phyloP scores from a whole-genome alignment of 1,140 invertebrate genomes.

The Antheraea pernyi region DNA sequence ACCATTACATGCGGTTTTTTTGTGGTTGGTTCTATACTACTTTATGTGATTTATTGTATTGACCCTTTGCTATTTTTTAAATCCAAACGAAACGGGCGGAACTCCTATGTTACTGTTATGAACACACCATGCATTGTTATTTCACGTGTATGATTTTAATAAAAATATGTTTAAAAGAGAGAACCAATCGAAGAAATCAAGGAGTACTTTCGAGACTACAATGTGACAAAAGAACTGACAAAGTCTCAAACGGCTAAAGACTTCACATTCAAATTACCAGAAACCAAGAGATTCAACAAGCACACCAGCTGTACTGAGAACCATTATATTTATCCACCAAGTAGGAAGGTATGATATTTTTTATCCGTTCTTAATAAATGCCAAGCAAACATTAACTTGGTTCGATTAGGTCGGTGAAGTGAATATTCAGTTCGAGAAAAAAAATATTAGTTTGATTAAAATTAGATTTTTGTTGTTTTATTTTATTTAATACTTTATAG shows the following conservation, averaged over 20 bases:
- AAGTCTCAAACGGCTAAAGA: conserved; percentile 48
- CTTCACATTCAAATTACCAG: conserved; percentile 42
- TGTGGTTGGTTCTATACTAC: no score
- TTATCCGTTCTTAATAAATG: background rate
- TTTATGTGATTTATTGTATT: no score
- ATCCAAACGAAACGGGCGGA: no score
- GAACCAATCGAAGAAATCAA: conserved; percentile 33
- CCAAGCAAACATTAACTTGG: background rate
- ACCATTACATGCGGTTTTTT: no score
- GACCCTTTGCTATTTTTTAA: no score
- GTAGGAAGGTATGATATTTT: conserved; percentile 44
- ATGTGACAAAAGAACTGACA: conserved; percentile 39
- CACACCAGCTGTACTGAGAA: conserved; percentile 51
- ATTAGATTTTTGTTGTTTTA: no score
- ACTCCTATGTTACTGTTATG: no score
- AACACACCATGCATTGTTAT: background rate
- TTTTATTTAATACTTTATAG: no score
- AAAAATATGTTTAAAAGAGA: conserved; percentile 27
- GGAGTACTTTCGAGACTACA: conserved; percentile 46
- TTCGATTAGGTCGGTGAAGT: no score
- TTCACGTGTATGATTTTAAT: background rate
- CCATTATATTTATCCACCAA: conserved; percentile 49
- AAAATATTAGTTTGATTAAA: no score
- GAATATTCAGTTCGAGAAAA: no score
- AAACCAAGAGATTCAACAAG: conserved; percentile 52